Evolutionary conservation across 2,888 invertebrate genomes (phyloP), one percentile per base, ranked within the genome.

Genomic region (Ceriagrion tenellum): DNA sequence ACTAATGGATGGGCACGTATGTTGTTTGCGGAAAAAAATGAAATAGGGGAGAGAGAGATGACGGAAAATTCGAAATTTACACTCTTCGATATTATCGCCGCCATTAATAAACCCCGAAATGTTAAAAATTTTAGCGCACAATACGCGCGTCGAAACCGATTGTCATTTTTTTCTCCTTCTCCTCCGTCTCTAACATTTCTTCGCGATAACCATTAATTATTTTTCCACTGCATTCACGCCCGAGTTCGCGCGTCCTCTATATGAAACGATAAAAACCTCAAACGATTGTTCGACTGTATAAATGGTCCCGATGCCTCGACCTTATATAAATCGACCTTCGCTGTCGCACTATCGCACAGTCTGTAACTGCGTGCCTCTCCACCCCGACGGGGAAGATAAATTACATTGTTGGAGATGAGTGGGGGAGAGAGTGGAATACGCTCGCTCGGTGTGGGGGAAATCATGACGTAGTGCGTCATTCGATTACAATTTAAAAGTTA

Each of bases 271-370:
- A 93, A 93, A 74, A 93, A 40, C 55, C 23, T 10, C n/a, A 18
- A 81, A n/a, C 93, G 90, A 47, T 93, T 93, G 40, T 93, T 69
- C 93, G n/a, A 47, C 93, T 47, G 40, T 91, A 93, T 69, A 63
- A 93, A 93, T 93, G 93, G 93, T n/a, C 93, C 16, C 69, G 35
- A 74, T 93, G 93, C 63, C 93, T 93, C 93, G 93, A 93, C 93
- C 93, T 93, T 93, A 93, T 47, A 93, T 93, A 93, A 93, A 93
- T 93, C 93, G 40, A 93, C 93, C 59, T 59, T 91, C 69, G 4
- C 91, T 91, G 63, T 59, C 59, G 56, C 56, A 8, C 93, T 47
- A 47, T n/a, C 89, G 40, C 89, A 26, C n/a, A 40, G 89, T 47
- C 89, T 63, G 63, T 69, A 40, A 59, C 63, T 93, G 69, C 69